These are phyloP conservation scores for Lytechinus pictus DNA, from an alignment of 35 echinoderm and acorn worm species.

Conservation along the genomic window DNA sequence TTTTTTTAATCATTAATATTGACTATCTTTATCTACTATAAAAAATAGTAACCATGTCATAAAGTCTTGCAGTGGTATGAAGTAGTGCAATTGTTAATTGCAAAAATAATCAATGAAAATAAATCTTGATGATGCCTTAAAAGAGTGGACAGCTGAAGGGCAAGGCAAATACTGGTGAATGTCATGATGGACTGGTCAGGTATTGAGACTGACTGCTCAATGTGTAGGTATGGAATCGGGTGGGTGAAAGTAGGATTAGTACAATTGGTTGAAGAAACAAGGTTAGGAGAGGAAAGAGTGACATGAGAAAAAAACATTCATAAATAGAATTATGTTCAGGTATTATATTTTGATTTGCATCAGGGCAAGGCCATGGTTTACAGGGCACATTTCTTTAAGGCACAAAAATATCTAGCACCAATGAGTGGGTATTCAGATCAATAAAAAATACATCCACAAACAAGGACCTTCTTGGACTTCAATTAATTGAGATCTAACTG, in stretches of 20 bases:
- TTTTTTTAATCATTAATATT: too few species aligned
- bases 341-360: too few species aligned
- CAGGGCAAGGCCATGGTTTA: too few species aligned
- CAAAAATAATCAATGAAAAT: not conserved
- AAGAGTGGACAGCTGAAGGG: constrained; percentile 51
- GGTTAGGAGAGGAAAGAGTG: not conserved
- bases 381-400: too few species aligned
- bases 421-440: too few species aligned
- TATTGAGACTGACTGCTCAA: not conserved
- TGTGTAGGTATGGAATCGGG: not conserved
- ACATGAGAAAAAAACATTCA: not conserved
- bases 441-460: too few species aligned
- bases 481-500: too few species aligned
- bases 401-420: too few species aligned
- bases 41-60: not conserved
- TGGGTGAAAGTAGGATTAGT: not conserved
- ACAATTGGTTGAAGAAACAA: not conserved
- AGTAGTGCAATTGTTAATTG: not conserved
- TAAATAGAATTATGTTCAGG: too few species aligned
- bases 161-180: constrained; percentile 38
- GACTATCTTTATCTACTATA: too few species aligned
- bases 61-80: not conserved
- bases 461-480: too few species aligned
- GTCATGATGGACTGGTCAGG: not conserved
- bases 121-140: not conserved